Conservation (phyloP, 1,140 invertebrate genomes). For the Zaprionus taronus region DNA sequence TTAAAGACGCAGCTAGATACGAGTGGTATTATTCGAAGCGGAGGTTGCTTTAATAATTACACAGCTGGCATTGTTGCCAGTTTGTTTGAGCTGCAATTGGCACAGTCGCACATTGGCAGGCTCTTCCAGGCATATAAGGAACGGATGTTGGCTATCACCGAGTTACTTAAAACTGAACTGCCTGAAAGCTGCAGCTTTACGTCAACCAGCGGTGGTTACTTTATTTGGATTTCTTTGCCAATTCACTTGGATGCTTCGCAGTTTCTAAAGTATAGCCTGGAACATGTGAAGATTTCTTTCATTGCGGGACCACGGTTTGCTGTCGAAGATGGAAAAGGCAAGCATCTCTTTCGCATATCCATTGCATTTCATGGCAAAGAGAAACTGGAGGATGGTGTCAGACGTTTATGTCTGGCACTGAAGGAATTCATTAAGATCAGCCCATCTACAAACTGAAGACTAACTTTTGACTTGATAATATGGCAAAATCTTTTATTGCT, state of each 20-base stretch:
- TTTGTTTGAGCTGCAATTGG: constrained; percentile 85
- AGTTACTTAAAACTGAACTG: constrained; percentile 83
- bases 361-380: constrained; percentile 85
- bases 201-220: constrained; percentile 86
- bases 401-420: constrained; percentile 56
- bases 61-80: constrained; percentile 86
- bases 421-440: constrained; percentile 41
- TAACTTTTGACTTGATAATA: constrained; percentile 1
- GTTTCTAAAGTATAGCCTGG: constrained; percentile 59
- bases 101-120: constrained; percentile 85
- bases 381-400: constrained; percentile 60
- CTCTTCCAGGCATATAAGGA: constrained; percentile 85
- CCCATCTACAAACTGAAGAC: not conserved
- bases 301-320: constrained; percentile 85
- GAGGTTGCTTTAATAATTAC: constrained; percentile 88
- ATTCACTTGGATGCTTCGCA: constrained; percentile 58
- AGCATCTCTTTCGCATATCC: constrained; percentile 85
- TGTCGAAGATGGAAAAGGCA: constrained; percentile 66
- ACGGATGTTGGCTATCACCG: constrained; percentile 84
- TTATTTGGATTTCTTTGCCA: constrained; percentile 86
- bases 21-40: constrained; percentile 86
- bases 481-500: constrained; percentile 6
- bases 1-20: constrained; percentile 84
- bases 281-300: constrained; percentile 82
- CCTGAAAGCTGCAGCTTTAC: constrained; percentile 84